These are phyloP conservation scores for Campoletis raptor DNA, from an alignment of 2,888 invertebrate genomes.

Conservation along the genomic window DNA sequence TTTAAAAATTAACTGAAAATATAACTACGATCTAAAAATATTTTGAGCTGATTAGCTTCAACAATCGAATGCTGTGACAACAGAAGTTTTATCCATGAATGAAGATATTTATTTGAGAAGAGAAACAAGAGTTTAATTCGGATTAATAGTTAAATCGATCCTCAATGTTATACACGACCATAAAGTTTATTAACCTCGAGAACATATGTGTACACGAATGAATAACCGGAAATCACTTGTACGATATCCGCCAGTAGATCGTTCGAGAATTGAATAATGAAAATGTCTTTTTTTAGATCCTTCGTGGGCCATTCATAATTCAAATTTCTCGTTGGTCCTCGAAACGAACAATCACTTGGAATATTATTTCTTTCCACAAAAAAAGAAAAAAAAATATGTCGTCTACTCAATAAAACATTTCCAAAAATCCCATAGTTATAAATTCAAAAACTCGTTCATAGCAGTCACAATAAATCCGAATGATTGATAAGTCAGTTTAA, in stretches of 20 bases:
- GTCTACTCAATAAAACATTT: not conserved
- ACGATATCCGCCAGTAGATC: not conserved
- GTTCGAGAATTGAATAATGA: not conserved
- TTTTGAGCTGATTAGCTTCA: not conserved
- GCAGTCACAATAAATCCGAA: not conserved
- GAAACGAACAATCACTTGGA: not conserved
- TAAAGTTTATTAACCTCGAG: not conserved
- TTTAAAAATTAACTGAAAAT: not conserved
- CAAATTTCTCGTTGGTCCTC: not conserved
- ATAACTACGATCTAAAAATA: constrained; percentile 8
- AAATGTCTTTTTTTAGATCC: constrained; percentile 3
- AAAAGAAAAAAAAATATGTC: not conserved
- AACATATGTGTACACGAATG: not conserved
- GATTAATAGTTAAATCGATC: constrained; percentile 42
- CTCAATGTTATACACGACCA: constrained; percentile 50
- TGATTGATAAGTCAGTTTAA: not conserved
- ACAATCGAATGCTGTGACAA: not conserved
- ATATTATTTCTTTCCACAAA: not conserved
- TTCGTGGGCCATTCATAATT: not conserved
- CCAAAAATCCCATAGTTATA: not conserved
- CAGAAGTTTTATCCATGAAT: constrained; percentile 38
- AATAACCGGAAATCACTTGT: not conserved
- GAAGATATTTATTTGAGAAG: constrained; percentile 1
- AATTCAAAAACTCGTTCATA: not conserved
- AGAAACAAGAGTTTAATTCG: constrained; percentile 48